Base-by-base conservation (phyloP, 2,888 invertebrate genomes). In the Patella caerulea region DNA sequence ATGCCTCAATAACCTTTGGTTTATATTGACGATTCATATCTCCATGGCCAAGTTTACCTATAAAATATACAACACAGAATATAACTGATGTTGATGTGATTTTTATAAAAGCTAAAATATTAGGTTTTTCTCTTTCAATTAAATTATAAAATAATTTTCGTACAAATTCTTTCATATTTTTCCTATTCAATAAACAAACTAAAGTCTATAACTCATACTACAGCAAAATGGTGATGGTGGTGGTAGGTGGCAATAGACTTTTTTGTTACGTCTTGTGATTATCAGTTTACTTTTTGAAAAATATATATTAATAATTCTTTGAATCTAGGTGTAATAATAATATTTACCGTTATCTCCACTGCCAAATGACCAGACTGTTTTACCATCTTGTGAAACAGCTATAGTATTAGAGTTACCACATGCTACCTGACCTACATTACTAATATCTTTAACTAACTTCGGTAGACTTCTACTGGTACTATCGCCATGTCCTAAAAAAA, bases 371-470 rank as follows among this genome's bases (percentile, higher is more conserved):
- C 94, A 94, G 2, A 94, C 94, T 2, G 91, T 92, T 85, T 93
- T 92, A 9, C 94, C 94, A 88, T 94, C 94, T 19, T 90, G 88
- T 1, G 94, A 93, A 9, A 94, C 92, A 84, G 94, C 94, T 29
- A 94, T 92, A 0, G 94, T 94, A 85, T 94, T 94, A 81, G 94
- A 94, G 78, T 94, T 91, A 4, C 94, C 94, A 89, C 94, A 94
- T 14, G 94, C 93, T 17, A 94, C 94, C 81, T 91, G 90, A 3
- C 94, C 94, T n/a, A 94, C 93, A 76, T 93, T 92, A 19, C 91
- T 91, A 70, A 94, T 88, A 86, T 94, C 94, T 74, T 92, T 92
- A 5, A 94, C 94, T 75, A 93, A 91, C 1, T 94, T 94, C 1
- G 94, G 94, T 34, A 93, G 88, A 85, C 93, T 93, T 72, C 94